Conservation (phyloP, 1,140 invertebrate genomes). For the Scaptomyza hsui region DNA sequence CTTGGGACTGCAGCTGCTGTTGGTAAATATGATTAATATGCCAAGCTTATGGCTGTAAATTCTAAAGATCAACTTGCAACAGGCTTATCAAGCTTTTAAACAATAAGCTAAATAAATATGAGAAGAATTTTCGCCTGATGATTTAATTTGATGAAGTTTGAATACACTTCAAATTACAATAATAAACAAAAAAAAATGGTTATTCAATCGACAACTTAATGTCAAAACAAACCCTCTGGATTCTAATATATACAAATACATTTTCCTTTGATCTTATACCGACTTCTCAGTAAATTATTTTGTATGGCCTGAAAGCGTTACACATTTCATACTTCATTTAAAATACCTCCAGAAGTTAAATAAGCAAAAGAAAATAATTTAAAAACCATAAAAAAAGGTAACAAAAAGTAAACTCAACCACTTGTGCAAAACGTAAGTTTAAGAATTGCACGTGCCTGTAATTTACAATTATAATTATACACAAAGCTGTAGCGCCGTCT, state of each 20-base stretch:
- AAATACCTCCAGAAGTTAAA: no score
- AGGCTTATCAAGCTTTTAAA: conserved; percentile 35
- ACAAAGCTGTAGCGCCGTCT: neutral
- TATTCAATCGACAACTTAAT: no score
- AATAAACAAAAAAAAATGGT: no score
- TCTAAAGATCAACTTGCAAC: conserved; percentile 50
- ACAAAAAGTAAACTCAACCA: conserved; percentile 16
- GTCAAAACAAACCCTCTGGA: no score
- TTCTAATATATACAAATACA: no score
- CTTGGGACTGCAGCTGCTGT: conserved; percentile 14
- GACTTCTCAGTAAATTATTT: no score
- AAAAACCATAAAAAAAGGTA: conserved; percentile 21
- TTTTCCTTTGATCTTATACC: no score
- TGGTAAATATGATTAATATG: conserved; percentile 25
- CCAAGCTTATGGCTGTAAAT: conserved; percentile 36
- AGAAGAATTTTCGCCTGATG: neutral
- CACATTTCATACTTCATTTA: neutral
- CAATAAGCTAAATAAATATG: conserved; percentile 22
- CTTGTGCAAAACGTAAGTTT: conserved; percentile 41
- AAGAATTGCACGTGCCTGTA: conserved; percentile 22
- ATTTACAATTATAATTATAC: conserved; percentile 20
- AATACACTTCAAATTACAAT: conserved; percentile 7
- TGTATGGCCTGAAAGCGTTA: no score
- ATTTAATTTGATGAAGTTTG: no score
- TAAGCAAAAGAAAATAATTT: conserved; percentile 15